phyloP scores from a whole-genome alignment of 2,888 invertebrate genomes.

The Diogma glabrata region DNA sequence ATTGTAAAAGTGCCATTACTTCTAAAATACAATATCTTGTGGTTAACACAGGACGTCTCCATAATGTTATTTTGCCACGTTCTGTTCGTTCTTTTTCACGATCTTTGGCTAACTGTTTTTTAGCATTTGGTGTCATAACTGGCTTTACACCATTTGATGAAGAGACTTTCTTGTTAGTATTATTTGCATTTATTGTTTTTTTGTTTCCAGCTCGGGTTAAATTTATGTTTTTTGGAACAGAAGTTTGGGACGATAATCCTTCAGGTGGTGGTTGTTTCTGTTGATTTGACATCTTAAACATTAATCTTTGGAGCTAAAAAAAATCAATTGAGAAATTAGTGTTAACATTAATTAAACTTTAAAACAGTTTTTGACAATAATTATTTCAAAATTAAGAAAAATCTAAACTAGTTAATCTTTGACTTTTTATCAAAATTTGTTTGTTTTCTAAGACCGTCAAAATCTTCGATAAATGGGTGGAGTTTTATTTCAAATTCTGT shows the following conservation, averaged over 20 bases:
- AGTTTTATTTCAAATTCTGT: too few species aligned
- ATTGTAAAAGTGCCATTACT: slow-evolving; percentile 48
- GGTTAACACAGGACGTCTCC: slow-evolving; percentile 69
- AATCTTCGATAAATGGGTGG: too few species aligned
- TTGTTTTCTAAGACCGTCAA: too few species aligned
- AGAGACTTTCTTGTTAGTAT: slow-evolving; percentile 9
- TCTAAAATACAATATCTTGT: slow-evolving; percentile 70
- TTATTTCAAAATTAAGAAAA: too few species aligned
- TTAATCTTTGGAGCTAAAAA: slow-evolving; percentile 49
- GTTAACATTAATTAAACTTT: too few species aligned
- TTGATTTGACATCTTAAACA: slow-evolving; percentile 45
- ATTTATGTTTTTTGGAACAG: not conserved
- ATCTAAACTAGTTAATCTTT: too few species aligned
- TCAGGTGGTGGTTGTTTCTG: slow-evolving; percentile 26
- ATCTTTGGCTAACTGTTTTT: slow-evolving; percentile 24
- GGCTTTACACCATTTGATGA: slow-evolving; percentile 15
- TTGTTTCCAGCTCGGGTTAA: slow-evolving; percentile 3
- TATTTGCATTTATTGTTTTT: slow-evolving; percentile 24
- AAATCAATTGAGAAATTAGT: too few species aligned
- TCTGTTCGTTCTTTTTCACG: slow-evolving; percentile 44
- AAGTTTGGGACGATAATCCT: not conserved
- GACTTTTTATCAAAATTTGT: too few species aligned
- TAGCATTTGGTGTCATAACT: slow-evolving; percentile 21
- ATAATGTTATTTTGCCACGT: slow-evolving; percentile 57
- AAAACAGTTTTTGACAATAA: too few species aligned